These are phyloP conservation scores for Chionoecetes opilio DNA, from an alignment of 1,140 invertebrate species.

Conservation along the genomic window DNA sequence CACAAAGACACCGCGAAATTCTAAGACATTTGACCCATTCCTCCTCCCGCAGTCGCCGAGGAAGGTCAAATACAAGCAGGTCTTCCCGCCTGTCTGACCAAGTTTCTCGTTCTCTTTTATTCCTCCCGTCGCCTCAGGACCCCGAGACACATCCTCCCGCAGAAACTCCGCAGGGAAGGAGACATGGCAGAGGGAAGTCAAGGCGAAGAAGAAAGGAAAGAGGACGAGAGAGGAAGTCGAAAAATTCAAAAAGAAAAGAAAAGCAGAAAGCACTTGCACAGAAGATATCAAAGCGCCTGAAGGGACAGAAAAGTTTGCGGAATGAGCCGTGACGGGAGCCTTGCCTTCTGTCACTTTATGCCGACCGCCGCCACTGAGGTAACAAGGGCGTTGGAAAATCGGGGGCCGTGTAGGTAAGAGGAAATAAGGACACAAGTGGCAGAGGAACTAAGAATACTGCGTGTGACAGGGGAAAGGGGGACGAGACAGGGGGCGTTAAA, in stretches of 20 bases:
- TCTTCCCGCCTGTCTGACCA: slow-evolving; percentile 11
- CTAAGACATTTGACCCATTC: not conserved
- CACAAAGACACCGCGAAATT: not conserved
- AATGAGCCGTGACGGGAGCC: not conserved
- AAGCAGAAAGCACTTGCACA: not conserved
- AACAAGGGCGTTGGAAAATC: not conserved
- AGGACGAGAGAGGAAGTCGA: not conserved
- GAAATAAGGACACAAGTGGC: not conserved
- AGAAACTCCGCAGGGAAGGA: not conserved
- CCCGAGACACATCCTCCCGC: not conserved
- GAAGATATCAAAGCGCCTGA: not conserved
- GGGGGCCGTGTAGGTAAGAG: not conserved
- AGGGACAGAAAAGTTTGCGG: not conserved
- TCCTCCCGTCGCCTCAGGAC: not conserved
- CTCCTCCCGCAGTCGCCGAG: not conserved
- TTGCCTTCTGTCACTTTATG: not conserved
- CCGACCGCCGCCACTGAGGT: not conserved
- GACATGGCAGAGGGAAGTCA: not conserved
- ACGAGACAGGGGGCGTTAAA: not conserved
- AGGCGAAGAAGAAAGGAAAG: not conserved
- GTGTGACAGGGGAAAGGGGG: not conserved
- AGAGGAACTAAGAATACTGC: not conserved
- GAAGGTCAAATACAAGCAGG: slow-evolving; percentile 1
- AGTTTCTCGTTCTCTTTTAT: slow-evolving; percentile 1
- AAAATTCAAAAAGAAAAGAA: not conserved